Evolutionary conservation across 1,140 invertebrate genomes (phyloP).

Genomic region (Elymnias hypermnestra): DNA sequence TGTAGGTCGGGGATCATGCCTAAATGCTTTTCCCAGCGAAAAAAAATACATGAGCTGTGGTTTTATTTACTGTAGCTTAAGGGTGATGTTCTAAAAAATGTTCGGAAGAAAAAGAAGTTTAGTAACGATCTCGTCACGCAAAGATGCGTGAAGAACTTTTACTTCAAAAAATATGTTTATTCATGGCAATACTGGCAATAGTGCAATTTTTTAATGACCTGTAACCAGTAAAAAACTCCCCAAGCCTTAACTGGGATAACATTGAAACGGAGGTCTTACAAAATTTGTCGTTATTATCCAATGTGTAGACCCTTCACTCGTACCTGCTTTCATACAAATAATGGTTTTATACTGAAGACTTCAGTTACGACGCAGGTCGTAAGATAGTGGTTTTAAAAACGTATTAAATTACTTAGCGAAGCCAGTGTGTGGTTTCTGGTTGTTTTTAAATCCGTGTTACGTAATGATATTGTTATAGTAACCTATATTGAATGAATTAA

Average conservation of each 20-base stretch:
- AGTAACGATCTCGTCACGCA: too few species aligned
- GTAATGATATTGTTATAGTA: slow-evolving; percentile 5
- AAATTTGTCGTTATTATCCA: slow-evolving; percentile 21
- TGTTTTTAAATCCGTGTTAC: slow-evolving; percentile 22
- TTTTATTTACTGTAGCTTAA: too few species aligned
- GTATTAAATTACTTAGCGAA: slow-evolving; percentile 27
- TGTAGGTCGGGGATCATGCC: too few species aligned
- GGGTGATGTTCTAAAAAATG: too few species aligned
- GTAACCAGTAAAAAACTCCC: slow-evolving; percentile 10
- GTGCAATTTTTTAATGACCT: neutral
- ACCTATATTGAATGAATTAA: too few species aligned
- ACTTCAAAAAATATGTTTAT: too few species aligned
- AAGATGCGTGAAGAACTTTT: too few species aligned
- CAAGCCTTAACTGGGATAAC: slow-evolving; percentile 10
- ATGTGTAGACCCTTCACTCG: slow-evolving; percentile 16
- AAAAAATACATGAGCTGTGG: too few species aligned
- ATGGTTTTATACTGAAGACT: neutral
- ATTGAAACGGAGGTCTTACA: slow-evolving; percentile 20
- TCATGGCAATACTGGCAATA: too few species aligned
- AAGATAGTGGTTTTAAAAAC: slow-evolving; percentile 11
- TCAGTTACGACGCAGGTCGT: neutral
- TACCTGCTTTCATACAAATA: neutral
- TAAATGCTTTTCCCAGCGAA: too few species aligned
- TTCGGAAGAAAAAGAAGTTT: too few species aligned
- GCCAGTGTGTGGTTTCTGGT: slow-evolving; percentile 24